Base-by-base conservation (phyloP, 2,113 vertebrate species). In the Sphyrna mokarran region DNA sequence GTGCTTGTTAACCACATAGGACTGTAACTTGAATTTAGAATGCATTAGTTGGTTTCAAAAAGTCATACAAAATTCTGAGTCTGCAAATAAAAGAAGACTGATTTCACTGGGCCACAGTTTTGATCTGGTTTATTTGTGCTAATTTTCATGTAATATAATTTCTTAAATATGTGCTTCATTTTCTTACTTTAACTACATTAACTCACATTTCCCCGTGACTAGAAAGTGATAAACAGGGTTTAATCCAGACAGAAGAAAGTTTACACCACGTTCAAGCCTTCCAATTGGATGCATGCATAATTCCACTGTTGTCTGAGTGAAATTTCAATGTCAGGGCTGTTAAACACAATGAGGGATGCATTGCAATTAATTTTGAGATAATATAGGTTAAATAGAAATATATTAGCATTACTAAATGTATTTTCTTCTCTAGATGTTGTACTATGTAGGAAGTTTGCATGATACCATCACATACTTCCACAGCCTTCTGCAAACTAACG, bases 391-490 rank as follows among this genome's bases (percentile, higher is more conserved):
- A 40, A 22, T 54, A 37, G 80, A 2, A 58, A 61, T 89, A 80
- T 16, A 80, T 80, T 80, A 18, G n/a, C 16, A 80, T 80, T 37
- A 37, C n/a, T 80, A 23, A 72, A 0, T 37, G 3, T 16, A 14
- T 78, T 95, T 37, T 96, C 58, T 95, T 96, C 83, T 96, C 95
- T 96, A 98, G 98, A 96, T 98, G 98, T 97, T 99, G 96, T 99
- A 99, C 96, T 99, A 99, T 69, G 98, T 98, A 95, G 97, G 98
- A 96, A 98, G 99, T 76, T 96, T 98, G 61, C 97, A 96, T 78
- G 98, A 97, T 0, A 98, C 98, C 4, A 23, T 99, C 96, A 97
- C 5, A 22, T 99, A 98, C 96, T 99, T 99, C 96, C 98, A 97
- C 76, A 97, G 98, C 96, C 98, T 99, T 70, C 97, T 99, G 96